Base-by-base conservation (phyloP, 2,888 invertebrate species). In the Oegoconia quadripuncta region DNA sequence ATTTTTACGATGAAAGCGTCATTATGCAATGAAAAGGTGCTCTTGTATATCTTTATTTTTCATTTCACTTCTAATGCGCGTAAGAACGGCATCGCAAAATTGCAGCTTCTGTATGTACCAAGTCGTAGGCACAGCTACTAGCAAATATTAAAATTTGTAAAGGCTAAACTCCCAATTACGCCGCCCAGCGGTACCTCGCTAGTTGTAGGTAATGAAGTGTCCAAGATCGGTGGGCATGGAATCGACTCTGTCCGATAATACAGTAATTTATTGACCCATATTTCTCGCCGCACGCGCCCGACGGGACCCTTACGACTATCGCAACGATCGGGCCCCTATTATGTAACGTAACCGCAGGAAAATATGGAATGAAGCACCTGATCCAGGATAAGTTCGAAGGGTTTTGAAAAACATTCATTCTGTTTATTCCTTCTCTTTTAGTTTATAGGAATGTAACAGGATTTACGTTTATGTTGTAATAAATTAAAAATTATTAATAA, bases 251-350 rank as follows among this genome's bases (percentile, higher is more conserved):
- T 62, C 68, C 64, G 67, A 74, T 74, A 72, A 70, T 67, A 57
- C 59, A 59, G 59, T 72, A 67, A 76, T 76, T 75, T 76, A 76
- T 74, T 61, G 67, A 54, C 41, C 60, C 60, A 75, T 76, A 76
- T 70, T 68, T 75, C 73, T 72, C 63, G 46, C 55, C 50, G 59
- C 56, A 46, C 46, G 59, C 52, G 55, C 65, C 64, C 55, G 52
- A 45, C 26, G 63, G 51, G 61, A 65, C 63, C 62, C 61, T 62
- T 51, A 57, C 65, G 73, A 68, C 60, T 64, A 64, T 55, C 56
- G 50, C 47, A 45, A 50, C 42, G 36, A 17, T 28, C 8, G 6
- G 15, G 11, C 20, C 30, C 37, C 23, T 37, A 37, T 29, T 23
- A 3, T 37, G 37, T 23, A 37, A 16, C 30, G 18, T 23, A 22